Conservation (phyloP, 2,797 vertebrate species). For the Hippoglossus hippoglossus region DNA sequence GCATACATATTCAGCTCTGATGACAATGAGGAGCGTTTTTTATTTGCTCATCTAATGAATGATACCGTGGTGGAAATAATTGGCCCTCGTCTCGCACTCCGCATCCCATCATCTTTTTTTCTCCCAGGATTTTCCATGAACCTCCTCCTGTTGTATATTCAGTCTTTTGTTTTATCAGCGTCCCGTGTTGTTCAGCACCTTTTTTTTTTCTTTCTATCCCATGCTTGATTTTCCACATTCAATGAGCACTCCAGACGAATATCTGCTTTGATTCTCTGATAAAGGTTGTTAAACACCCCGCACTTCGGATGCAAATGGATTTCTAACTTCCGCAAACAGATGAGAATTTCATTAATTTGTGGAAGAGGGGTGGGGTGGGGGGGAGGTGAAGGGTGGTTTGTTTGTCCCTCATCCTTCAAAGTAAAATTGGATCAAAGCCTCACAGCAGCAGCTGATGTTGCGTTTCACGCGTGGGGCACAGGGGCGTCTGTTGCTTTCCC, state of each 20-base stretch:
- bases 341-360: constrained; percentile 52
- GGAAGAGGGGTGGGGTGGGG: no score
- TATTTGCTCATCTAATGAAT: constrained; percentile 52
- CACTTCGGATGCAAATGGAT: constrained; percentile 59
- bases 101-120: constrained; percentile 26
- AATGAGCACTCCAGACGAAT: constrained; percentile 13
- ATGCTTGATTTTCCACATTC: constrained; percentile 24
- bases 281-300: constrained; percentile 35
- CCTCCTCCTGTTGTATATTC: constrained; percentile 34
- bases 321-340: constrained; percentile 42
- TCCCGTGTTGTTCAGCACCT: constrained; percentile 2
- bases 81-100: constrained; percentile 19
- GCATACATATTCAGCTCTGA: constrained; percentile 57
- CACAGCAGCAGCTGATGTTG: constrained; percentile 19
- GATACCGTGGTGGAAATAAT: constrained; percentile 57
- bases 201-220: constrained; percentile 19
- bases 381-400: constrained; percentile 15
- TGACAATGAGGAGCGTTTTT: constrained; percentile 33
- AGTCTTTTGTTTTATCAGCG: constrained; percentile 25
- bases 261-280: constrained; percentile 57
- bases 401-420: constrained; percentile 59
- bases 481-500: constrained; percentile 27
- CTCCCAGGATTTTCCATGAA: constrained; percentile 31
- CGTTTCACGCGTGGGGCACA: constrained; percentile 11
- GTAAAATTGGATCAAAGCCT: constrained; percentile 68